These are phyloP conservation scores for Phrixothrix hirtus DNA, from an alignment of 2,888 invertebrate species.

Conservation along the genomic window DNA sequence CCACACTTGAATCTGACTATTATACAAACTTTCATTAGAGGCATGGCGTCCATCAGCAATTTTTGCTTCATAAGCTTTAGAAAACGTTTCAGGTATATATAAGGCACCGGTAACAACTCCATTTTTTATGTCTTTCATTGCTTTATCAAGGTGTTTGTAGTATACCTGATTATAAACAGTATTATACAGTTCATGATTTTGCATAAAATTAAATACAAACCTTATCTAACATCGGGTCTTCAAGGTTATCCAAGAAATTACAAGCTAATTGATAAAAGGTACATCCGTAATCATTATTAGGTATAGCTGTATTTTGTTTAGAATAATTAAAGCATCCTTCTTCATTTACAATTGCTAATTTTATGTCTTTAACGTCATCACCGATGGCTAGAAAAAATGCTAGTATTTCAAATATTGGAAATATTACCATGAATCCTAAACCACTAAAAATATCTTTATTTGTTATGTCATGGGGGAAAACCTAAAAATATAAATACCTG, in stretches of 20 bases:
- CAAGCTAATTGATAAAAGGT: slow-evolving; percentile 64
- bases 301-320: slow-evolving; percentile 50
- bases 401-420: slow-evolving; percentile 79
- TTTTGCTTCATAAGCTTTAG: slow-evolving; percentile 63
- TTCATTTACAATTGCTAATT: slow-evolving; percentile 77
- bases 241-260: slow-evolving; percentile 63
- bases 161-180: slow-evolving; percentile 58
- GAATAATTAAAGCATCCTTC: slow-evolving; percentile 59
- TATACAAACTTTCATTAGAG: slow-evolving; percentile 59
- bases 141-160: slow-evolving; percentile 61
- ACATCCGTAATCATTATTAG: slow-evolving; percentile 54
- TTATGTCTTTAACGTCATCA: slow-evolving; percentile 71
- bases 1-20: slow-evolving; percentile 69
- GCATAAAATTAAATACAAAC: slow-evolving; percentile 41
- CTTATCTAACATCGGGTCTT: slow-evolving; percentile 61
- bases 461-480: background rate
- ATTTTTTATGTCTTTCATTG: slow-evolving; percentile 59
- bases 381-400: slow-evolving; percentile 83
- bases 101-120: slow-evolving; percentile 68
- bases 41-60: slow-evolving; percentile 64
- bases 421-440: slow-evolving; percentile 76
- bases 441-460: slow-evolving; percentile 66
- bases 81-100: slow-evolving; percentile 73
- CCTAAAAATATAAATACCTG: slow-evolving; percentile 19
- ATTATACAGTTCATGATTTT: background rate